Evolutionary conservation across 2,888 invertebrate genomes (phyloP), one percentile per base, ranked within the genome.

Genomic region (Euphydryas editha): DNA sequence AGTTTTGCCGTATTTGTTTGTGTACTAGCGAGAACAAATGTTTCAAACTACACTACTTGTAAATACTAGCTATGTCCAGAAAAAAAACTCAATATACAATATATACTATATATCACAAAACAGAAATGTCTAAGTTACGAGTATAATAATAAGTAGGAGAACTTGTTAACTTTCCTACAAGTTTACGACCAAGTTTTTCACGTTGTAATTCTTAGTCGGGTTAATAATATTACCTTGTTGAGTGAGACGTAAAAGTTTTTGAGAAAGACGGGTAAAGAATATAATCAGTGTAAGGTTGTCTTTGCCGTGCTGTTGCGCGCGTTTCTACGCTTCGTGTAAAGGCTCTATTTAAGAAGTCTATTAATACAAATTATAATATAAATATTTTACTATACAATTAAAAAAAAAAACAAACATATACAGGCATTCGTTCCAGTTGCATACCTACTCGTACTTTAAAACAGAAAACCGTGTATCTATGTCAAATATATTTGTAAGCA

Each of bases 131-230:
- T 39, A 42, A 54, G 54, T 67, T 67, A 61, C n/a, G n/a, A n/a
- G n/a, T n/a, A n/a, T n/a, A n/a, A n/a, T 59, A 64, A 49, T 67
- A 61, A 44, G 44, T 47, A 20, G 24, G 7, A 64, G 56, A 58
- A 55, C 54, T 55, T 63, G n/a, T 57, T 11, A 55, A 62, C 42
- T 64, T 61, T 44, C 49, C 64, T 59, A 64, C 61, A 54, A 64
- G 61, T 62, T 67, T 24, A 30, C 44, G 54, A 54, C 30, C 17
- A 44, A 69, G 67, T 64, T 67, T 61, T 65, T 63, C 64, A 39
- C 47, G 46, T 59, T 65, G 61, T 56, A 54, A 62, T 57, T 55
- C 55, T 21, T 37, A 21, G 42, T 61, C 36, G 39, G 42, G 59
- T 62, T 65, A 62, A 65, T 65, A 59, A 55, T 57, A 63, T 44